Conservation (phyloP, 2,888 invertebrate species). For the Tenthredo notha region DNA sequence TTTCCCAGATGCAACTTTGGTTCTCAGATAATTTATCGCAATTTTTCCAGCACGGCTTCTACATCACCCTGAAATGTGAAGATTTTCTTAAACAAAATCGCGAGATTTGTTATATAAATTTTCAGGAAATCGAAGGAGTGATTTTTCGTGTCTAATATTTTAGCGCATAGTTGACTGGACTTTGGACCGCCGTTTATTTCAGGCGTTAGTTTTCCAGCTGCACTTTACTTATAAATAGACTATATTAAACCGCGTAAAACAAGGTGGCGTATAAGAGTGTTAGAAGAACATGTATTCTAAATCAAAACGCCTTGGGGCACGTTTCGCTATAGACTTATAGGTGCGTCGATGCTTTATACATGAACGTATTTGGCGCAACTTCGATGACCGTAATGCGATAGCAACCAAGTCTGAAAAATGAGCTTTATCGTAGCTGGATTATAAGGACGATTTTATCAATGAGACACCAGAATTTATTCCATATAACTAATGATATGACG, state of each 20-base stretch:
- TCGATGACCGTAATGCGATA: neutral
- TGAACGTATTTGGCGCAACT: neutral
- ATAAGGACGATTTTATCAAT: neutral
- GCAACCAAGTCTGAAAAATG: neutral
- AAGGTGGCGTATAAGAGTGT: neutral
- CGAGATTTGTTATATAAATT: neutral
- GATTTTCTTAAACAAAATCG: neutral
- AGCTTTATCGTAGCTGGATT: neutral
- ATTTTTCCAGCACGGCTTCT: neutral
- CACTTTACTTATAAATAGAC: constrained; percentile 37
- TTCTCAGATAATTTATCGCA: neutral
- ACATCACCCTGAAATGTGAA: neutral
- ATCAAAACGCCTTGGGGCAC: neutral
- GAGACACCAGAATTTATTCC: neutral
- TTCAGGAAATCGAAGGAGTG: neutral
- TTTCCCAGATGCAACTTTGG: neutral
- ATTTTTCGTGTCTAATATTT: neutral
- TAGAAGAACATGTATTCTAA: neutral
- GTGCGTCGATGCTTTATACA: neutral
- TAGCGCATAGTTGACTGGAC: constrained; percentile 1
- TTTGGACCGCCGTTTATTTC: constrained; percentile 21
- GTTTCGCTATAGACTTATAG: neutral
- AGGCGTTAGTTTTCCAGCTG: constrained; percentile 19
- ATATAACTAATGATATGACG: neutral
- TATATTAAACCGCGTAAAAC: constrained; percentile 15